Base-by-base conservation (phyloP, 2,888 invertebrate genomes). In the Dynastes maya region DNA sequence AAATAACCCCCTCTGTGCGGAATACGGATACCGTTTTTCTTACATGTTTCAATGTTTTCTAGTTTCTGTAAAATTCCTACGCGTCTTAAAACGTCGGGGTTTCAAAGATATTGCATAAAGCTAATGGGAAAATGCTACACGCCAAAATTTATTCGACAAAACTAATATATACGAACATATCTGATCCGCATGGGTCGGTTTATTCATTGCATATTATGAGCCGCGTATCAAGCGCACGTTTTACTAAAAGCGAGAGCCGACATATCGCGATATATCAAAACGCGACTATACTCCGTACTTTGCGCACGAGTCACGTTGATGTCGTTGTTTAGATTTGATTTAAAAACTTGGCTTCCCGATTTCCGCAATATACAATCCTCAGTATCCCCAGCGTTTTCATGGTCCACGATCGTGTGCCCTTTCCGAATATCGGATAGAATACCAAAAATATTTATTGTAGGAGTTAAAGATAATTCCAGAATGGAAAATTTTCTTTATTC, bases 241-340 rank as follows among this genome's bases (percentile, higher is more conserved):
- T 22, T 65, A 65, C 65, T 65, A 65, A 65, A 45, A 9, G 40
- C n/a, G 65, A 40, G 37, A 8, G 22, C n/a, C 22, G 65, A 65
- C 45, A 45, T 45, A 65, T 22, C 22, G 45, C n/a, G 22, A 40
- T 65, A 65, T 65, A 65, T 65, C 65, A 45, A 65, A 65, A 9
- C 65, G 40, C 8, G 22, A 45, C 45, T 65, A 45, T 65, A 65
- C 45, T 65, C 45, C 11, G 6, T 65, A 65, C 65, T 65, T 65
- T 22, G 16, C 9, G 22, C 16, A 45, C 65, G 6, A 65, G 22
- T 74, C 72, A 74, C 72, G 72, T 74, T 61, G n/a, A 45, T 61
- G 61, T 61, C 72, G 61, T 61, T 61, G 72, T 61, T 74, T 74
- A 61, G 61, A 74, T 61, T 74, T 61, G 72, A 74, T 58, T 58